A percentile compares a stretch with the other conserved stretches of the same genome.
These are phyloP conservation scores for Cerastis leucographa DNA, from an alignment of 2,888 invertebrate genomes.

Conservation along the genomic window DNA sequence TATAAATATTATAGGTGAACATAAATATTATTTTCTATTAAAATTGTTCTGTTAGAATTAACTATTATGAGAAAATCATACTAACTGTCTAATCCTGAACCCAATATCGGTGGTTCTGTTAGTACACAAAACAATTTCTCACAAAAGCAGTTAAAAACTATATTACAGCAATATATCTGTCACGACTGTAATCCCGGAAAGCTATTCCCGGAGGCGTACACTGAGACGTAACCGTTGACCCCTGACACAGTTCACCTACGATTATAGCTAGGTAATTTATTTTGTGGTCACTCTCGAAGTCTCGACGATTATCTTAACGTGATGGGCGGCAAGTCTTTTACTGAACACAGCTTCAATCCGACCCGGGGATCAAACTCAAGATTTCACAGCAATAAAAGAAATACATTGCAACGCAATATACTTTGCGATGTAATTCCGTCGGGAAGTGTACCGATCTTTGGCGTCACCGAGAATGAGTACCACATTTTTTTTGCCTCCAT, in stretches of 20 bases:
- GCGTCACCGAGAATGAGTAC: conserved; percentile 72
- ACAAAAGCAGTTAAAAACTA: conserved; percentile 42
- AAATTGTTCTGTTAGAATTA: background rate
- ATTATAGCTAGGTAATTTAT: conserved; percentile 59
- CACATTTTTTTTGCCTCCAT: conserved; percentile 79
- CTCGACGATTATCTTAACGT: conserved; percentile 56
- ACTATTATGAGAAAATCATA: background rate
- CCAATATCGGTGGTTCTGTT: background rate
- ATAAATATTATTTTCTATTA: conserved; percentile 10
- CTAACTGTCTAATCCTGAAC: conserved; percentile 11
- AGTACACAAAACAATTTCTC: background rate
- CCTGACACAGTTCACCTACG: conserved; percentile 57
- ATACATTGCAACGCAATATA: conserved; percentile 14
- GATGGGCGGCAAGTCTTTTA: conserved; percentile 59
- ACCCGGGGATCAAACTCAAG: conserved; percentile 54
- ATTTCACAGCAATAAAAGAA: conserved; percentile 46
- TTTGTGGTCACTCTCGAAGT: conserved; percentile 57
- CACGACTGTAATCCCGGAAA: conserved; percentile 50
- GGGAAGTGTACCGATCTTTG: conserved; percentile 56
- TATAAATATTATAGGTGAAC: background rate
- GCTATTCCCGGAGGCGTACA: conserved; percentile 42
- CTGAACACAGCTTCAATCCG: conserved; percentile 39
- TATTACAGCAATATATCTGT: conserved; percentile 37
- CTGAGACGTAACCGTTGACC: conserved; percentile 56
- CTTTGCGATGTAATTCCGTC: conserved; percentile 35